Conservation (phyloP, 2,888 invertebrate genomes). For the Melangyna quadrimaculata region DNA sequence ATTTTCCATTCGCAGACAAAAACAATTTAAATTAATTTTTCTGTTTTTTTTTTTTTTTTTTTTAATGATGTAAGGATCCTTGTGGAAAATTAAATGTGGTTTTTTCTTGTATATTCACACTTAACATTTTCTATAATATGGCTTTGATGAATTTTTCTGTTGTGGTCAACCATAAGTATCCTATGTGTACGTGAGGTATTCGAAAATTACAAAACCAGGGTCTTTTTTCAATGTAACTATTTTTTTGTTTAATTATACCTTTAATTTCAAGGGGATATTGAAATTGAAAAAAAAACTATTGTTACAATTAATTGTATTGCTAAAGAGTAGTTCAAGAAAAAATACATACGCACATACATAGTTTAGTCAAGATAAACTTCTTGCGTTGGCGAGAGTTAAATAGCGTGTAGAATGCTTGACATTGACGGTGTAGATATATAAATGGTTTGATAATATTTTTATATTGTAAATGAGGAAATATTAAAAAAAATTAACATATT, state of each 20-base stretch:
- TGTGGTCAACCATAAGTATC: neutral
- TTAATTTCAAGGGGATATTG: neutral
- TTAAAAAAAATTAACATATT: no score
- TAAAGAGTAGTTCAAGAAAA: no score
- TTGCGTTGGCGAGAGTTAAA: no score
- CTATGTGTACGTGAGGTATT: neutral
- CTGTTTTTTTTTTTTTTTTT: neutral
- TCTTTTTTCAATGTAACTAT: neutral
- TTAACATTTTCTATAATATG: neutral
- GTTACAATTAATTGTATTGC: no score
- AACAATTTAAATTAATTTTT: neutral
- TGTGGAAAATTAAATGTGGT: neutral
- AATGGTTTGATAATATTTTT: no score
- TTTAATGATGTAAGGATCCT: conserved; percentile 8
- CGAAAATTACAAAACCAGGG: neutral
- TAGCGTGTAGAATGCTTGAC: no score
- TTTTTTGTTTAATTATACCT: neutral
- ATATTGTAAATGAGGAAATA: no score
- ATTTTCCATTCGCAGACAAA: neutral
- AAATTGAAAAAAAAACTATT: no score
- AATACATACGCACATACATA: no score
- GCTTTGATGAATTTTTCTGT: neutral
- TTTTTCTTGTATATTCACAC: neutral
- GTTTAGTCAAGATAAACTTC: no score
- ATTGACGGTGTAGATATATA: no score